Evolutionary conservation across 2,113 vertebrate genomes (phyloP).

Genomic region (Gyps fulvus): DNA sequence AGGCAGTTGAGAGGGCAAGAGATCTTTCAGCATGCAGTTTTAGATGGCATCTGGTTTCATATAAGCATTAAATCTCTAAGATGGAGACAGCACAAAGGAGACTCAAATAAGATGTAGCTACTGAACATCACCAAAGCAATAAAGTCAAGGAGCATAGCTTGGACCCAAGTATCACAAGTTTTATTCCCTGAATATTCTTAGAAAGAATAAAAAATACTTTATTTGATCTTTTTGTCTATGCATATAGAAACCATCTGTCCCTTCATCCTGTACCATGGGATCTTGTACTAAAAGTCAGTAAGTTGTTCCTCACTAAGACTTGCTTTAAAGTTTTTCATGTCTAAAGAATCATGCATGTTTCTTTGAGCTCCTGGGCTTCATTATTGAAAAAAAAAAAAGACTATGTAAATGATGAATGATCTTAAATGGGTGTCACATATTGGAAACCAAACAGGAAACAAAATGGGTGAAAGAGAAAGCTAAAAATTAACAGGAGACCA

Average conservation of each 20-base stretch:
- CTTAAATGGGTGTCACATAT: neutral
- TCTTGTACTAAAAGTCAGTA: neutral
- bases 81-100: neutral
- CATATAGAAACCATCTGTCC: neutral
- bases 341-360: neutral
- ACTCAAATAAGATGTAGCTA: neutral
- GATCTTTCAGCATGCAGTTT: neutral
- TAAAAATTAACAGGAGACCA: neutral
- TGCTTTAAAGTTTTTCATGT: neutral
- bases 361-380: neutral
- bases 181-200: neutral
- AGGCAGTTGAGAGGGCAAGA: neutral
- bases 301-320: neutral
- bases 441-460: neutral
- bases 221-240: neutral
- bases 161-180: neutral
- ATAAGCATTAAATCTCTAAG: neutral
- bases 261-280: neutral
- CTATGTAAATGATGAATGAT: neutral
- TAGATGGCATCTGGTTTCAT: neutral
- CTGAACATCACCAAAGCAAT: neutral
- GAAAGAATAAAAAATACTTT: neutral
- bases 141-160: neutral
- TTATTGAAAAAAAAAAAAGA: neutral
- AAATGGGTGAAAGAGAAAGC: neutral